A percentile compares a stretch with the other conserved stretches of the same genome.
phyloP scores from a whole-genome alignment of 2,797 vertebrate genomes.

The Myotis pilosus region DNA sequence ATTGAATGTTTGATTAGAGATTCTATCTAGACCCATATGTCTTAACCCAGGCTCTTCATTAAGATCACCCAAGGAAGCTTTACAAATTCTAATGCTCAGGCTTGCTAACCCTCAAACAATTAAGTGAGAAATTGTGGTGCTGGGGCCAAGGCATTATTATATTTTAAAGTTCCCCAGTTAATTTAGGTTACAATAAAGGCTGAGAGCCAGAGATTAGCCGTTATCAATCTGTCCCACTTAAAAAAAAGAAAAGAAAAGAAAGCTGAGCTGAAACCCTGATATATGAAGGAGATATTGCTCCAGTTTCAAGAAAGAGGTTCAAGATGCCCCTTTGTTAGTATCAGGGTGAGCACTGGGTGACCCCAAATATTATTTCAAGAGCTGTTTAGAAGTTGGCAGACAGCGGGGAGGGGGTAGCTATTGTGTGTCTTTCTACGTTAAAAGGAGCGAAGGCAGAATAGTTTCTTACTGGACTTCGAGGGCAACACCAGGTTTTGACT shows the following conservation, averaged over 20 bases:
- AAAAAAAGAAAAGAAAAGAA: background rate
- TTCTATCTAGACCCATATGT: background rate
- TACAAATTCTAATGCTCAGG: background rate
- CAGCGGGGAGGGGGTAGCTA: no score
- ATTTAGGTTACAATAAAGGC: background rate
- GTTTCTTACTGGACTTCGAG: constrained; percentile 14
- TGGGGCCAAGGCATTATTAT: background rate
- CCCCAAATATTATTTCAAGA: background rate
- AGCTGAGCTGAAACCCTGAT: background rate
- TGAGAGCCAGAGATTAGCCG: background rate
- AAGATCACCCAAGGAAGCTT: background rate
- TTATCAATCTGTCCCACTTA: background rate
- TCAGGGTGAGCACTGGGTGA: background rate
- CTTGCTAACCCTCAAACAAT: background rate
- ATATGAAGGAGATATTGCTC: background rate
- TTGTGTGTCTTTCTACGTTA: background rate
- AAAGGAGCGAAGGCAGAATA: background rate
- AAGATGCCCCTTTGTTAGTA: background rate
- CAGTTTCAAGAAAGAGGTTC: background rate
- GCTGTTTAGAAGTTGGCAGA: background rate
- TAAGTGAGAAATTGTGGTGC: background rate
- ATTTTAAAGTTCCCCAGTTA: background rate
- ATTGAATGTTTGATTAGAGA: constrained; percentile 38
- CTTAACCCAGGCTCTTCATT: background rate
- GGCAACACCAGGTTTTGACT: constrained; percentile 25